phyloP scores from a whole-genome alignment of 2,797 vertebrate species.

The Enteromius fasciolatus region DNA sequence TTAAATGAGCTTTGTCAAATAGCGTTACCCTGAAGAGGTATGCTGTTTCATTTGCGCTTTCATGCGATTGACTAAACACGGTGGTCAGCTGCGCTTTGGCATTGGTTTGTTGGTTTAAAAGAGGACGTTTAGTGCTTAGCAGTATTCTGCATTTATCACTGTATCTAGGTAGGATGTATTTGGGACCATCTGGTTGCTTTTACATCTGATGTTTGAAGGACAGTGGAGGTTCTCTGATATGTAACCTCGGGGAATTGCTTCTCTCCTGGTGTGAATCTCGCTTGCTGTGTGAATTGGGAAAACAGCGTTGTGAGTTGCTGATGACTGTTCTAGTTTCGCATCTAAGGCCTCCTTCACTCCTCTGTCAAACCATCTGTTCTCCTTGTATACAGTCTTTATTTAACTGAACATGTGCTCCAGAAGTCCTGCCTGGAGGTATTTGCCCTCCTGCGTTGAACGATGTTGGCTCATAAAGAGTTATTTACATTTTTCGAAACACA shows the following conservation, averaged over 20 bases:
- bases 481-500: background rate
- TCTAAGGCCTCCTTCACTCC: conserved; percentile 1
- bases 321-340: background rate
- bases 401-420: conserved; percentile 18
- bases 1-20: conserved; percentile 25
- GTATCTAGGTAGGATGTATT: background rate
- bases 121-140: background rate
- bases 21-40: background rate
- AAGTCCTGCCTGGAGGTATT: conserved; percentile 11
- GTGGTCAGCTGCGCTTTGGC: background rate
- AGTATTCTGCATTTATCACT: background rate
- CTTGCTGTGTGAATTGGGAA: conserved; percentile 28
- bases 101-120: background rate
- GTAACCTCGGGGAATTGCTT: background rate
- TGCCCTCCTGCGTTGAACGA: background rate
- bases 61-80: conserved; percentile 15
- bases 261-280: conserved; percentile 6
- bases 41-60: conserved; percentile 4
- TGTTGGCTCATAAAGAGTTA: background rate
- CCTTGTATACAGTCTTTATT: background rate
- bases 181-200: conserved; percentile 15
- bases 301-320: background rate
- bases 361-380: conserved; percentile 28
- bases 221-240: conserved; percentile 5
- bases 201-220: conserved; percentile 27